phyloP scores from a whole-genome alignment of 2,797 vertebrate genomes.

The Hapalemur alaotrensis region DNA sequence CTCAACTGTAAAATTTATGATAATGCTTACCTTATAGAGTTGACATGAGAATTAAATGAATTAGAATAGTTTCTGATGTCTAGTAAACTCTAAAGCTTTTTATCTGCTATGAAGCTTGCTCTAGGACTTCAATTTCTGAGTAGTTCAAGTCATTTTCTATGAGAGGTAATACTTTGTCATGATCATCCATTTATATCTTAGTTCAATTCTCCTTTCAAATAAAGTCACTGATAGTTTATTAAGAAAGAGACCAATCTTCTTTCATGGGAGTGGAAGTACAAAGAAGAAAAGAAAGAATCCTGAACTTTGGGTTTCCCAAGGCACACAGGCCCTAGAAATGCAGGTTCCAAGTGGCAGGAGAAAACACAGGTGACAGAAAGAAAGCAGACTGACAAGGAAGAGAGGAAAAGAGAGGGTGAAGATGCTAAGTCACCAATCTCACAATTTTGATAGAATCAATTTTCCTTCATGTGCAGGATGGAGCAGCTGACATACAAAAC shows the following conservation, averaged over 20 bases:
- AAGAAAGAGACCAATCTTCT: background rate
- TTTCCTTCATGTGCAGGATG: background rate
- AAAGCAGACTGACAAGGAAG: background rate
- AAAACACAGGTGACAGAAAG: background rate
- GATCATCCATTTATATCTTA: background rate
- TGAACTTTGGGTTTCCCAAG: background rate
- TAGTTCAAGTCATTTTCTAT: background rate
- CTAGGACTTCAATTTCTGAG: background rate
- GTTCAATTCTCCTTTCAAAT: slow-evolving; percentile 10
- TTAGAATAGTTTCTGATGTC: background rate
- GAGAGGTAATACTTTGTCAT: background rate
- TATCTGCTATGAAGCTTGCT: background rate
- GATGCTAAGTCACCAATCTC: background rate
- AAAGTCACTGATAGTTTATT: background rate
- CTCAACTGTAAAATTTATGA: background rate
- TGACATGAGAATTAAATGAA: background rate
- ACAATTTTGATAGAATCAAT: background rate
- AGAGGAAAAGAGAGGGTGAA: background rate
- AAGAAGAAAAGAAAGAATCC: background rate
- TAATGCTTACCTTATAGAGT: background rate
- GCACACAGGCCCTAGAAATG: background rate
- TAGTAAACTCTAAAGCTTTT: background rate
- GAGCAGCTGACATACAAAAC: background rate
- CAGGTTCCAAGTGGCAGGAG: background rate
- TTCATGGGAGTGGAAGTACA: background rate